A percentile compares a stretch with the other conserved stretches of the same genome.
phyloP scores from a whole-genome alignment of 53 echinoderm and acorn worm genomes.

The Mesocentrotus franciscanus region DNA sequence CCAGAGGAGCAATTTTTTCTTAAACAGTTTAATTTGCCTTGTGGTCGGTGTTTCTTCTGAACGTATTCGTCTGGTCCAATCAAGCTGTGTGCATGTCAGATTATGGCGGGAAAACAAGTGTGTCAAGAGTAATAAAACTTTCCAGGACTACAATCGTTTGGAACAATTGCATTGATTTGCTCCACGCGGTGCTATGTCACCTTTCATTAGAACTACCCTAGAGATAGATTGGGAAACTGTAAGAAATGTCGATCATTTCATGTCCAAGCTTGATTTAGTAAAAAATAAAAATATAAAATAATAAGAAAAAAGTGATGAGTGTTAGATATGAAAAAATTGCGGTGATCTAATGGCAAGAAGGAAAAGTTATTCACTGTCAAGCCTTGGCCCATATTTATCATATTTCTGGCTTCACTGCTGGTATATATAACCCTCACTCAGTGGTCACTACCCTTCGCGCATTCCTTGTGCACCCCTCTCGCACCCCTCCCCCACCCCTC shows the following conservation, averaged over 20 bases:
- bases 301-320: too few species aligned
- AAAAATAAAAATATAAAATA: too few species aligned
- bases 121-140: conserved; percentile 28
- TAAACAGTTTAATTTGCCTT: conserved; percentile 10
- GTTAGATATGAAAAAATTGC: too few species aligned
- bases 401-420: too few species aligned
- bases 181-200: conserved; percentile 14
- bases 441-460: too few species aligned
- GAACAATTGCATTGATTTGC: conserved; percentile 17
- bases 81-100: conserved; percentile 34
- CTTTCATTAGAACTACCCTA: background rate
- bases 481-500: background rate
- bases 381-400: too few species aligned
- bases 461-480: background rate
- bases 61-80: conserved; percentile 9
- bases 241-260: conserved; percentile 6
- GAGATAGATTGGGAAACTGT: background rate
- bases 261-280: background rate
- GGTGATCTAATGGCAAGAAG: too few species aligned
- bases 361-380: too few species aligned
- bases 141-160: background rate
- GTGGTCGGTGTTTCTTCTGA: conserved; percentile 23
- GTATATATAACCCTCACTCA: too few species aligned
- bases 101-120: background rate
- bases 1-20: background rate